Evolutionary conservation across 92 coral and sea anemone genomes (phyloP), one percentile per base, ranked within the genome.

Genomic region (Pocillopora grandis): DNA sequence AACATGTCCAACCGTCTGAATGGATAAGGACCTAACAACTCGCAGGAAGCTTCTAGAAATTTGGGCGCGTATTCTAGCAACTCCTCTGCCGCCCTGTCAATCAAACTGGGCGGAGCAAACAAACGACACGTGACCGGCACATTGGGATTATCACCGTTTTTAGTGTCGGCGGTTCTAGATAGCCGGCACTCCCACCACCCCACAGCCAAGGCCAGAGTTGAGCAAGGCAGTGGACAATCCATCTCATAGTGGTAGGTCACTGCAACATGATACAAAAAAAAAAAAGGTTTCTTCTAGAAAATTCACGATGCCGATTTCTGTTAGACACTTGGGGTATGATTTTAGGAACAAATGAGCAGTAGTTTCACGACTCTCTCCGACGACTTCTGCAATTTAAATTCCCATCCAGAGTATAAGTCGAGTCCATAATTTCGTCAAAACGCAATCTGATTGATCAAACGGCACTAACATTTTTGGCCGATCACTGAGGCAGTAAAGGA

Each of bases 171-270:
- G 33, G 71, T 71, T 58, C 90, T 81, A 0, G 96, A 91, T 66
- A 92, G 92, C 27, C 94, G 91, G 37, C 91, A 86, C 59, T 88
- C 87, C 89, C 93, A 91, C 98, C 98, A 97, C 16, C 99, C 99
- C 66, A 94, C 96, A 48, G 99, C 98, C 16, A 97, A 84, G 4
- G 99, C 99, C 69, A 97, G 94, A 18, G 99, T 97, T 10, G 99
- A 94, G 72, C 99, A 94, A 3, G 99, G 99, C 59, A 97, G 77
- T 16, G 99, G 94, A 10, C 80, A 78, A 14, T 77, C 89, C 99
- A 97, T 97, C 92, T 94, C 98, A 73, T 88, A 94, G 67, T 80
- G 87, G 80, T 78, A 92, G 55, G 98, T 92, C 73, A 89, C 99
- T 96, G 31, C 58, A 70, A 35, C 58, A 15, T 33, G 9, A 37